These are phyloP conservation scores for Pachyrhynchus sulphureomaculatus DNA, from an alignment of 1,140 invertebrate genomes.

Conservation along the genomic window DNA sequence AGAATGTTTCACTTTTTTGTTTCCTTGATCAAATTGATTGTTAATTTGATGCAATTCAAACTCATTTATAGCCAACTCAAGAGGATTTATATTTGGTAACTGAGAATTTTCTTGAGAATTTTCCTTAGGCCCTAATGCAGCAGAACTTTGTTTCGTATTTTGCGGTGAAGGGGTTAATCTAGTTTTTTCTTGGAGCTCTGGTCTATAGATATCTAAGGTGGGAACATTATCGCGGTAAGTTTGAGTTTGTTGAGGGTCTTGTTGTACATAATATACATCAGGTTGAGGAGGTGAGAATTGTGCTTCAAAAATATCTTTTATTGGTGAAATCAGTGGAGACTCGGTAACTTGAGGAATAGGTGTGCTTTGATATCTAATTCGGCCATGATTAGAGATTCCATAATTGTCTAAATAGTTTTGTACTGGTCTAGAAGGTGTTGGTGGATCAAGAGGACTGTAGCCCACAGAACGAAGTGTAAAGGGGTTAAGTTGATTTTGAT, in stretches of 20 bases:
- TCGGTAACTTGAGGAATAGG: not conserved
- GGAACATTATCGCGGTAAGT: not conserved
- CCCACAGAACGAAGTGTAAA: not conserved
- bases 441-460: not conserved
- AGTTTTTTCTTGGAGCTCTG: not conserved
- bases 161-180: not conserved
- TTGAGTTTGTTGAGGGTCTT: not conserved
- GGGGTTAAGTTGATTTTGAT: slow-evolving; percentile 14
- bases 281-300: not conserved
- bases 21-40: slow-evolving; percentile 32
- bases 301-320: not conserved
- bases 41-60: slow-evolving; percentile 45
- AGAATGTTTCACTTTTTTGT: slow-evolving; percentile 28
- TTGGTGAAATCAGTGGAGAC: not conserved
- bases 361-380: not conserved
- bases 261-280: not conserved
- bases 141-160: not conserved
- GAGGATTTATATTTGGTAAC: slow-evolving; percentile 20
- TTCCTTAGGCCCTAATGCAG: not conserved
- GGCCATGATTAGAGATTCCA: not conserved
- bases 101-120: not conserved
- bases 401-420: slow-evolving; percentile 2
- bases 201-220: not conserved
- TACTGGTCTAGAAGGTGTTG: not conserved
- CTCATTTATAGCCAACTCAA: slow-evolving; percentile 43